Conservation (phyloP, 2,888 invertebrate genomes). For the Baccha elongata region DNA sequence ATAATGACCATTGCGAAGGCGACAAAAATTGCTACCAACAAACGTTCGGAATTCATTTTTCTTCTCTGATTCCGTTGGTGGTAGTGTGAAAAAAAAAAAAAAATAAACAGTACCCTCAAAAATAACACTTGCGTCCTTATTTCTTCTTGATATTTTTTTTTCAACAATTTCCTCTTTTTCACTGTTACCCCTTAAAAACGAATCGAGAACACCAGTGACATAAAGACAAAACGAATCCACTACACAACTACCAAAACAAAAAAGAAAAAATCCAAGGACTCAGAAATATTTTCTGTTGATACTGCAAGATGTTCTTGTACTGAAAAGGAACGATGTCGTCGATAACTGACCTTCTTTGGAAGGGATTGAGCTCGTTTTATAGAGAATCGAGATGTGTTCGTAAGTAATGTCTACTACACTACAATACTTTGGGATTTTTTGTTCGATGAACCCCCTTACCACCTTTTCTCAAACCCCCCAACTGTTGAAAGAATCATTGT, state of each 20-base stretch:
- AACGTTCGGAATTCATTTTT: slow-evolving; percentile 46
- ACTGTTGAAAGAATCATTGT: slow-evolving; percentile 41
- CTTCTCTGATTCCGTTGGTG: slow-evolving; percentile 10
- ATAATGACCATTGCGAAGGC: slow-evolving; percentile 50
- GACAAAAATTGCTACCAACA: slow-evolving; percentile 46
- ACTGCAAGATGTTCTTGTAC: slow-evolving; percentile 58
- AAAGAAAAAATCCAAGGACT: slow-evolving; percentile 16
- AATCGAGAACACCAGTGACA: slow-evolving; percentile 34
- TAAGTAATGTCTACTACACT: slow-evolving; percentile 61
- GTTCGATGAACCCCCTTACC: slow-evolving; percentile 2
- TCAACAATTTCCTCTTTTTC: slow-evolving; percentile 34
- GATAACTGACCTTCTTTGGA: slow-evolving; percentile 60
- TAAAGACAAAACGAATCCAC: slow-evolving; percentile 12
- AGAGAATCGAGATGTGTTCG: slow-evolving; percentile 50
- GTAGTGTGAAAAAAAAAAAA: slow-evolving; percentile 1
- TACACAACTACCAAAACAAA: no score
- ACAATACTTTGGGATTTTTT: slow-evolving; percentile 33
- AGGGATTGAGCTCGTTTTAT: slow-evolving; percentile 59
- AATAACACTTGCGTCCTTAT: slow-evolving; percentile 44
- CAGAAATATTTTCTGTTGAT: slow-evolving; percentile 60
- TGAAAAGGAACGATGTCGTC: slow-evolving; percentile 44
- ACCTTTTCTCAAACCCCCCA: background rate
- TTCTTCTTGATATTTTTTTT: slow-evolving; percentile 14
- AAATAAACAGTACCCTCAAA: slow-evolving; percentile 16
- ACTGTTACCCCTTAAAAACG: slow-evolving; percentile 26